phyloP scores from a whole-genome alignment of 1,140 invertebrate species.

The Drosophila sulfurigaster region DNA sequence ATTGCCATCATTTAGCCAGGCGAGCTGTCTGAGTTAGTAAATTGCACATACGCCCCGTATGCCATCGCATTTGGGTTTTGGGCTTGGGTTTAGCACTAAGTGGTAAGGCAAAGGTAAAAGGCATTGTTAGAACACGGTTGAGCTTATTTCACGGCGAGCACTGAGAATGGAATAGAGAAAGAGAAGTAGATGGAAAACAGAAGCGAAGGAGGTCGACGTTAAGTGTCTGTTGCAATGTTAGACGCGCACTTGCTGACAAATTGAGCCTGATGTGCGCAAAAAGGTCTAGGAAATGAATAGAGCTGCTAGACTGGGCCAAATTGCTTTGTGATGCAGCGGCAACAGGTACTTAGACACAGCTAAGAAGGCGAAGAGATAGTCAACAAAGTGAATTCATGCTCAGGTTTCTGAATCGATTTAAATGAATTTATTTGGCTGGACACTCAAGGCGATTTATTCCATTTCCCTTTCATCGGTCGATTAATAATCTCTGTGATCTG shows the following conservation, averaged over 20 bases:
- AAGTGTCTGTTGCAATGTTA: constrained; percentile 54
- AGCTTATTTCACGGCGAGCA: constrained; percentile 34
- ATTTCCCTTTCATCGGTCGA: neutral
- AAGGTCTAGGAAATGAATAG: constrained; percentile 51
- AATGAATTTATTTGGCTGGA: neutral
- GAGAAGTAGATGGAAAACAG: too few relatives aligned
- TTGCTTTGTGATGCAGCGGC: neutral
- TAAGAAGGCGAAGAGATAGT: neutral
- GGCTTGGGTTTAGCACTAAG: neutral
- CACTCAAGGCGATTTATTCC: neutral
- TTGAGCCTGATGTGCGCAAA: constrained; percentile 49
- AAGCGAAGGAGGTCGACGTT: neutral
- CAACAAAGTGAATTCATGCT: neutral
- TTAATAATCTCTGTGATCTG: neutral
- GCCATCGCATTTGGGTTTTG: constrained; percentile 40
- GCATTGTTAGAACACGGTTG: constrained; percentile 38
- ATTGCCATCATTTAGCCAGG: constrained; percentile 74
- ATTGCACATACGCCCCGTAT: constrained; percentile 76
- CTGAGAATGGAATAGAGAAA: neutral
- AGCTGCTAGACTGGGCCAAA: constrained; percentile 38
- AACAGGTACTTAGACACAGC: constrained; percentile 31
- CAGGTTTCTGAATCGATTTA: neutral
- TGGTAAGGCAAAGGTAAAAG: constrained; percentile 9
- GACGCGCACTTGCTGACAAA: constrained; percentile 54
- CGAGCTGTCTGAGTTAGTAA: constrained; percentile 75